Percentiles rank a stretch among this genome's conserved stretches.
Conservation (phyloP, 2,888 invertebrate genomes). For the Orthosia gracilis region DNA sequence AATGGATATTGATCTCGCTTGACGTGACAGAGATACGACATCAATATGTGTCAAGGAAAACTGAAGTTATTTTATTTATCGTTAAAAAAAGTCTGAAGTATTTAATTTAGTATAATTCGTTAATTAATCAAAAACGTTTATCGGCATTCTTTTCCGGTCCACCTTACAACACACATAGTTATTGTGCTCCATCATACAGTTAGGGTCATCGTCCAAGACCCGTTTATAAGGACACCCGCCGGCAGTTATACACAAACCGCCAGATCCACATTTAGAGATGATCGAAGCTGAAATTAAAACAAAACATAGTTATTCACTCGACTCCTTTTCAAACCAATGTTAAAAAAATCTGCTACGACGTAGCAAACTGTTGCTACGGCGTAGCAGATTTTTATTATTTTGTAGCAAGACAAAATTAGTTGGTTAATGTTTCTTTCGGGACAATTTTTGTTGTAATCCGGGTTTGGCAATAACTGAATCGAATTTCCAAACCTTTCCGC, state of each 20-base stretch:
- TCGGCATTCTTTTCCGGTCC: conserved; percentile 62
- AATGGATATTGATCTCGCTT: conserved; percentile 46
- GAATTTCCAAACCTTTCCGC: conserved; percentile 25
- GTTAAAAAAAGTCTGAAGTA: neutral
- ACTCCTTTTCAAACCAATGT: neutral
- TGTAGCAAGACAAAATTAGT: neutral
- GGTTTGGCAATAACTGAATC: neutral
- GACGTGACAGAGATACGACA: conserved; percentile 7
- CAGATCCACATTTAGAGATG: conserved; percentile 57
- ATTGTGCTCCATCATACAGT: conserved; percentile 62
- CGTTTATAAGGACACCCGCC: conserved; percentile 69
- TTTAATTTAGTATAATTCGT: neutral
- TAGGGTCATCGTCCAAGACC: conserved; percentile 58
- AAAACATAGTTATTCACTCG: neutral
- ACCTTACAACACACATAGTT: conserved; percentile 73
- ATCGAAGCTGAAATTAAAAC: conserved; percentile 57
- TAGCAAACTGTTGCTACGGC: neutral
- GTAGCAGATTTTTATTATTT: too few species aligned
- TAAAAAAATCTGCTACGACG: neutral
- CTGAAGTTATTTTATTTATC: neutral
- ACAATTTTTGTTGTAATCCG: neutral
- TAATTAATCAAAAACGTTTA: conserved; percentile 63
- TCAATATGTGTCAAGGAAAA: neutral
- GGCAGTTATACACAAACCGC: conserved; percentile 72
- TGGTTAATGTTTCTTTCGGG: neutral